A percentile compares a stretch with the other conserved stretches of the same genome.
Evolutionary conservation across 2,888 invertebrate genomes (phyloP).

Genomic region (Chymomyza procnemis): DNA sequence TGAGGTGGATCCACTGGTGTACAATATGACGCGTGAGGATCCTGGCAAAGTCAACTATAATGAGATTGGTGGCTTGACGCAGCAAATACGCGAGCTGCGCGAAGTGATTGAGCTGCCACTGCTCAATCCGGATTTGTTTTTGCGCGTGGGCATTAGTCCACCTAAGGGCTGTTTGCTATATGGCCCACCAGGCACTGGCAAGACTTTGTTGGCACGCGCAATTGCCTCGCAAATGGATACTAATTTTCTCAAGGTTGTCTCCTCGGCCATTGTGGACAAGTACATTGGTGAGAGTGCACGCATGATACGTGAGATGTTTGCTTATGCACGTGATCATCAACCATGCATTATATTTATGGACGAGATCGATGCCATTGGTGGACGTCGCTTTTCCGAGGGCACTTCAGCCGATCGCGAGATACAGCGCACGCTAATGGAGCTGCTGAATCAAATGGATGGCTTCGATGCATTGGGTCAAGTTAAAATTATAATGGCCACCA

Average conservation of each 20-base stretch:
- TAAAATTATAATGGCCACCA: slow-evolving; percentile 99
- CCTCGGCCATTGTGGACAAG: slow-evolving; percentile 99
- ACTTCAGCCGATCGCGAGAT: slow-evolving; percentile 99
- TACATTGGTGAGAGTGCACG: slow-evolving; percentile 99
- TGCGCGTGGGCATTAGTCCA: slow-evolving; percentile 97
- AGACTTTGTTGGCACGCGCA: slow-evolving; percentile 96
- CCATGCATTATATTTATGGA: slow-evolving; percentile 99
- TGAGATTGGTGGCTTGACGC: slow-evolving; percentile 96
- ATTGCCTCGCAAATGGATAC: slow-evolving; percentile 99
- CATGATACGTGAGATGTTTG: slow-evolving; percentile 99
- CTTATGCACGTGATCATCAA: slow-evolving; percentile 98
- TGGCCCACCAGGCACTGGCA: slow-evolving; percentile 80
- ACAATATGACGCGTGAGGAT: slow-evolving; percentile 99
- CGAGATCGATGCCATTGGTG: slow-evolving; percentile 99
- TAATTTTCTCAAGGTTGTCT: slow-evolving; percentile 98
- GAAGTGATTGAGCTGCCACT: slow-evolving; percentile 98
- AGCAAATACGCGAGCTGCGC: slow-evolving; percentile 96
- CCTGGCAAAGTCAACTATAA: slow-evolving; percentile 97
- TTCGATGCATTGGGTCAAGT: slow-evolving; percentile 98
- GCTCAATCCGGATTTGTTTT: slow-evolving; percentile 96
- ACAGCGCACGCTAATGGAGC: slow-evolving; percentile 98
- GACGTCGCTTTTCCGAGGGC: slow-evolving; percentile 97
- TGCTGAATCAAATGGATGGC: slow-evolving; percentile 98
- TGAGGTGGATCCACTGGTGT: slow-evolving; percentile 98
- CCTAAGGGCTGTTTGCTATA: slow-evolving; percentile 98